A percentile compares a stretch with the other conserved stretches of the same genome.
These are phyloP conservation scores for Apostichopus japonicus DNA, from an alignment of 35 echinoderm and acorn worm species.

Conservation along the genomic window DNA sequence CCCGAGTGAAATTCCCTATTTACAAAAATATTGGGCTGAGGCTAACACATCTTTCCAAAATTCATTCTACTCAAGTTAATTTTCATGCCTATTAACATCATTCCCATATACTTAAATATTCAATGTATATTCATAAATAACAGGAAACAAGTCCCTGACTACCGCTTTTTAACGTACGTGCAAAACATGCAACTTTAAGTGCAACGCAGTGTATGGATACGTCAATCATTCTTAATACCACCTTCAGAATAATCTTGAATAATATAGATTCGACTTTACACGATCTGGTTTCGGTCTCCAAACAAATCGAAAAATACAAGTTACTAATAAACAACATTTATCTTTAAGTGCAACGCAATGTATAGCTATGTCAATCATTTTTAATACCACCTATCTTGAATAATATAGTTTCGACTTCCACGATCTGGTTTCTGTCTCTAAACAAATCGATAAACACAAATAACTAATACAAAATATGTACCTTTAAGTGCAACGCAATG, in stretches of 20 bases:
- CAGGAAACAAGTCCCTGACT: neutral
- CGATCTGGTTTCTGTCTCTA: too few relatives aligned
- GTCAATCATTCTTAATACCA: slow-evolving; percentile 22
- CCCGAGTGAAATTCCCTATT: neutral
- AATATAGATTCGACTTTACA: neutral
- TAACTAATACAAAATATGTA: neutral
- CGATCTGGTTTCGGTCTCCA: neutral
- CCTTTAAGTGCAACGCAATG: too few relatives aligned
- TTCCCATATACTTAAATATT: neutral
- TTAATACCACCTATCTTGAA: too few relatives aligned
- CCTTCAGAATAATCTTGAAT: slow-evolving; percentile 17
- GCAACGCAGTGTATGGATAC: neutral
- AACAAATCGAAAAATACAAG: slow-evolving; percentile 7
- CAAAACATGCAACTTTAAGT: neutral
- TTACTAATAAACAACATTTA: neutral
- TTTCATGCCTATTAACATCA: neutral
- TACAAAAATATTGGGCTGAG: neutral
- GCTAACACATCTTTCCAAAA: slow-evolving; percentile 32
- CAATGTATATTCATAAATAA: neutral
- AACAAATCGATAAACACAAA: too few relatives aligned
- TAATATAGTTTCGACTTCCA: too few relatives aligned
- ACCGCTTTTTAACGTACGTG: neutral
- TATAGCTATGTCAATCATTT: too few relatives aligned
- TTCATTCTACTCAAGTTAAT: neutral
- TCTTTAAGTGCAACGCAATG: too few relatives aligned